Base-by-base conservation (phyloP, 2,113 vertebrate species). In the Strix uralensis region DNA sequence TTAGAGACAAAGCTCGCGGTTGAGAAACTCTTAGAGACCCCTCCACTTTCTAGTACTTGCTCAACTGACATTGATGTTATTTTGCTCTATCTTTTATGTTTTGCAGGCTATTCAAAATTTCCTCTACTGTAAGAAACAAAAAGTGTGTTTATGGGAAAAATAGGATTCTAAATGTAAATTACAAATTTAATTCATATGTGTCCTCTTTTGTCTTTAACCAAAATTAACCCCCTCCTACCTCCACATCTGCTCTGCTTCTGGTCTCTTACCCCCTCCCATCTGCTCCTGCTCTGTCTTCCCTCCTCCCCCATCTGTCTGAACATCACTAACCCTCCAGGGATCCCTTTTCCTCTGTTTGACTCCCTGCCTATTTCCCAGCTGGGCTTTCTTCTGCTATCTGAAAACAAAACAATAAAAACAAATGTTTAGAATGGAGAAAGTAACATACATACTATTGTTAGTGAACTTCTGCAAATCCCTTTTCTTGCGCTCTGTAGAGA, bases 271-370 rank as follows among this genome's bases (percentile, higher is more conserved):
- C 85, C 80, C 89, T 95, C 88, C 93, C 96, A 96, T 97, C 94
- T 97, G 96, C 59, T 97, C 26, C 59, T 74, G 65, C 40, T 92
- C 69, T 85, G 40, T 89, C 42, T 94, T 93, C 71, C 91, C 91
- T 95, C 86, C 84, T 97, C 90, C 93, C 94, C 97, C 95, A 95
- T 97, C 91, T 96, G 94, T 87, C 51, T 77, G 94, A 97, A 92
- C 92, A 96, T 85, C 77, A 75, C 89, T 57, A 96, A 72, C 54
- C 86, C 97, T 88, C 95, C 81, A 96, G 96, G 93, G 96, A 95
- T 92, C 66, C 57, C 71, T 95, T 88, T 96, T 89, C 80, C 82
- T 90, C 96, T 87, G 59, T 88, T 95, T 87, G 69, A 93, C 94
- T 97, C 96, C 79, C 80, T 94, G 90, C 49, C 30, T 91, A 6